These are phyloP conservation scores for Cossypha caffra DNA, from an alignment of 2,797 vertebrate species.

Conservation along the genomic window DNA sequence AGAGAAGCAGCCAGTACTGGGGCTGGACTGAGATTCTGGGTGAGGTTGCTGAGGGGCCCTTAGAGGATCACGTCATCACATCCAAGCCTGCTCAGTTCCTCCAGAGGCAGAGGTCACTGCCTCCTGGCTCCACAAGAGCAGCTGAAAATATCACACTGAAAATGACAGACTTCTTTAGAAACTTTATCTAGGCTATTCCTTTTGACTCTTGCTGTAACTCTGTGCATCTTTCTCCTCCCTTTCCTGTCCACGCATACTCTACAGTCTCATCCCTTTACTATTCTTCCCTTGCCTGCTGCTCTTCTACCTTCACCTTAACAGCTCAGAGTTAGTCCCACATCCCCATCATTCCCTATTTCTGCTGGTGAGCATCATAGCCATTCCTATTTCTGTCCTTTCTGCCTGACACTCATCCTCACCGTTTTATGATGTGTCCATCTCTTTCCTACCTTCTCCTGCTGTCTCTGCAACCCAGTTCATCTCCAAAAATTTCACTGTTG, in stretches of 20 bases:
- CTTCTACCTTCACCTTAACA: not conserved
- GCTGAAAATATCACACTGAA: not conserved
- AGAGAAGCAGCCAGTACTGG: not conserved
- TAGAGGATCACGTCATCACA: not conserved
- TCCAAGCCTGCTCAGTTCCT: not conserved
- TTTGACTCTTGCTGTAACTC: not conserved
- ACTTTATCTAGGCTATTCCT: not conserved
- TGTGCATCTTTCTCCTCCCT: not conserved
- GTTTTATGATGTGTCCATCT: not conserved
- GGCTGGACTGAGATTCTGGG: not conserved
- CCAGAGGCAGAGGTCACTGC: not conserved
- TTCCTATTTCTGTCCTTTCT: not conserved
- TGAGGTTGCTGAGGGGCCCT: not conserved
- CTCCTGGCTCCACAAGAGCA: not conserved
- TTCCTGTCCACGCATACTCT: not conserved
- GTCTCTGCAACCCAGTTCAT: not conserved
- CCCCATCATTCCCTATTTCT: not conserved
- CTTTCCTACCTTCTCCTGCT: not conserved
- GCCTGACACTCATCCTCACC: not conserved
- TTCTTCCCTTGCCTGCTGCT: not conserved
- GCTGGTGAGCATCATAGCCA: not conserved
- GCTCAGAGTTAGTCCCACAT: not conserved
- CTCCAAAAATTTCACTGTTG: not conserved
- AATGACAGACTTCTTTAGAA: not conserved
- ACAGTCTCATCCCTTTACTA: not conserved